Percentiles rank a stretch among this genome's conserved stretches.
Evolutionary conservation across 2,888 invertebrate species (phyloP).

Genomic region (Tenthredo mesomela): DNA sequence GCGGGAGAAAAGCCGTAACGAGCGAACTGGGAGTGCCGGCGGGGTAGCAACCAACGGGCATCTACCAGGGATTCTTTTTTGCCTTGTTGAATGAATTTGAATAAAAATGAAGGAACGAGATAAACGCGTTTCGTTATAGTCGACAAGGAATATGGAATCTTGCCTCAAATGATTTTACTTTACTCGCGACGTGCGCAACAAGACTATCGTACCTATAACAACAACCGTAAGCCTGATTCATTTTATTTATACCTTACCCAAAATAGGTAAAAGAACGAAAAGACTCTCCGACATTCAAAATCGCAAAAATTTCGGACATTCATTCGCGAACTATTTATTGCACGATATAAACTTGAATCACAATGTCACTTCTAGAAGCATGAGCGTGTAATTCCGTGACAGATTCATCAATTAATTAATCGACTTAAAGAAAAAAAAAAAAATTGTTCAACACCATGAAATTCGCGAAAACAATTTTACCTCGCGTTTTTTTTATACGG

Average conservation of each 20-base stretch:
- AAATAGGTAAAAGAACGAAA: neutral
- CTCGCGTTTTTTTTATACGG: neutral
- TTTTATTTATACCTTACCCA: neutral
- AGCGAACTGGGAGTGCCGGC: constrained; percentile 56
- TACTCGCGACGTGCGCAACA: neutral
- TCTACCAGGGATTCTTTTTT: constrained; percentile 38
- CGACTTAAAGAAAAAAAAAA: neutral
- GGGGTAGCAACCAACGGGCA: constrained; percentile 59
- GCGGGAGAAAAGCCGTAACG: constrained; percentile 57
- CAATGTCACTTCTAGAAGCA: neutral
- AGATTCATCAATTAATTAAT: neutral
- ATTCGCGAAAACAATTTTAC: neutral
- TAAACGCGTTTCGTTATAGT: constrained; percentile 26
- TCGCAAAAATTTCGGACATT: neutral
- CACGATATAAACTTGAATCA: neutral
- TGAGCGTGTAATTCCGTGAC: neutral
- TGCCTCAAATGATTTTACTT: neutral
- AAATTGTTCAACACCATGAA: neutral
- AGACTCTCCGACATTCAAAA: neutral
- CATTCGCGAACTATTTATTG: neutral
- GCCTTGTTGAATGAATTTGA: constrained; percentile 43
- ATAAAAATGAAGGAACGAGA: constrained; percentile 38
- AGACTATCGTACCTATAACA: neutral
- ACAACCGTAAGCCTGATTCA: neutral
- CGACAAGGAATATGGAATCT: constrained; percentile 31